A percentile compares a stretch with the other conserved stretches of the same genome.
phyloP scores from a whole-genome alignment of 2,113 vertebrate genomes.

The Scomber japonicus region DNA sequence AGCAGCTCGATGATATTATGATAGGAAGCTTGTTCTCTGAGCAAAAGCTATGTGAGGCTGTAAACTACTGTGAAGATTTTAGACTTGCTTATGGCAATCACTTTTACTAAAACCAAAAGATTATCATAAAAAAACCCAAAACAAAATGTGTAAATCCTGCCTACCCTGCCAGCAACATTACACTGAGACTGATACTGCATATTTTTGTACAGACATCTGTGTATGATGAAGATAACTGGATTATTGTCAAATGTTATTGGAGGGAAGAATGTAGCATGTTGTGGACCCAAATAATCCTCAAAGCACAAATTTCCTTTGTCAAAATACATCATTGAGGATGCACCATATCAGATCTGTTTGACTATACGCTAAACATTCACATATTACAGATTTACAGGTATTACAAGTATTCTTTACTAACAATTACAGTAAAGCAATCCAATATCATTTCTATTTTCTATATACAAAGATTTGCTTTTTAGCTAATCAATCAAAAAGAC shows the following conservation, averaged over 20 bases:
- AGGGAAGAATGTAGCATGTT: slow-evolving; percentile 70
- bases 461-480: neutral
- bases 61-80: slow-evolving; percentile 68
- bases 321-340: slow-evolving; percentile 18
- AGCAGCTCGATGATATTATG: slow-evolving; percentile 69
- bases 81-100: slow-evolving; percentile 68
- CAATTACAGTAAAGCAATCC: slow-evolving; percentile 10
- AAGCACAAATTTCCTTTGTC: slow-evolving; percentile 55
- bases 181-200: slow-evolving; percentile 59
- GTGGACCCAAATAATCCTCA: slow-evolving; percentile 54
- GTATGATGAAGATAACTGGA: slow-evolving; percentile 65
- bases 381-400: slow-evolving; percentile 19
- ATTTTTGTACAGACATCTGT: slow-evolving; percentile 78
- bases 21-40: slow-evolving; percentile 55
- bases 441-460: slow-evolving; percentile 23
- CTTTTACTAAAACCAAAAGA: slow-evolving; percentile 65
- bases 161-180: slow-evolving; percentile 65
- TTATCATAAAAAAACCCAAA: slow-evolving; percentile 21
- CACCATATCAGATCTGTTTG: slow-evolving; percentile 18
- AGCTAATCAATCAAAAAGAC: slow-evolving; percentile 5
- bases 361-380: slow-evolving; percentile 1
- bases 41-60: slow-evolving; percentile 55
- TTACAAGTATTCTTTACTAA: slow-evolving; percentile 13
- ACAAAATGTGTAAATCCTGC: slow-evolving; percentile 39
- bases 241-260: slow-evolving; percentile 61